Evolutionary conservation across 2,113 vertebrate species (phyloP), one percentile per base, ranked within the genome.

Genomic region (Nesoenas mayeri): DNA sequence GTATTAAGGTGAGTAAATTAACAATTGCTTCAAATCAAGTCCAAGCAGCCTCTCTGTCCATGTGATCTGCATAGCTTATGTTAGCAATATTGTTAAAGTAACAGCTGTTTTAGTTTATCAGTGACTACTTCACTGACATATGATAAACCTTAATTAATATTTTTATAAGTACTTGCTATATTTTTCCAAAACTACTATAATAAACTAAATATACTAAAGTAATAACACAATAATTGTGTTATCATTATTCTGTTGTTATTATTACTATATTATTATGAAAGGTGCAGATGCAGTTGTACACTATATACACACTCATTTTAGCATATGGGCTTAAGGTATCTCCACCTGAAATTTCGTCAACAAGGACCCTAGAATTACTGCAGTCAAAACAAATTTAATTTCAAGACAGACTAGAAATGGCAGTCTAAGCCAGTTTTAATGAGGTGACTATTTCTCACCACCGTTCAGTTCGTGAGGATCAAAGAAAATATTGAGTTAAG

Each of bases 401-500:
- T 50, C 75, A 85, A 79, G 47, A 31, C 60, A 79, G 74, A 67
- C 71, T 51, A 82, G 48, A 67, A 93, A 90, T 61, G 57, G 90
- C 47, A 83, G 24, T 61, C 54, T 54, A 72, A 82, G 40, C 54
- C 42, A 17, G 29, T 58, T 84, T 81, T 94, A 84, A 95, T 82
- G 57, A 75, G 75, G 72, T 61, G 42, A 71, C 65, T 96, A 13
- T 88, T 95, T 91, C 61, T 91, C 89, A 94, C 57, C 81, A 88
- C 51, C 31, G 38, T 44, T 57, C 89, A 69, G 61, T 82, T 78
- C 82, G 18, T 53, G 62, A 53, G 70, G 79, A 93, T 93, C 38
- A 89, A 94, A 91, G 62, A 64, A 85, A 88, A 93, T 44, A 50
- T 19, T 73, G 77, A 81, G 61, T 74, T 94, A 90, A 82, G 88